Base-by-base conservation (phyloP, 2,113 vertebrate species). In the Shinisaurus crocodilurus region DNA sequence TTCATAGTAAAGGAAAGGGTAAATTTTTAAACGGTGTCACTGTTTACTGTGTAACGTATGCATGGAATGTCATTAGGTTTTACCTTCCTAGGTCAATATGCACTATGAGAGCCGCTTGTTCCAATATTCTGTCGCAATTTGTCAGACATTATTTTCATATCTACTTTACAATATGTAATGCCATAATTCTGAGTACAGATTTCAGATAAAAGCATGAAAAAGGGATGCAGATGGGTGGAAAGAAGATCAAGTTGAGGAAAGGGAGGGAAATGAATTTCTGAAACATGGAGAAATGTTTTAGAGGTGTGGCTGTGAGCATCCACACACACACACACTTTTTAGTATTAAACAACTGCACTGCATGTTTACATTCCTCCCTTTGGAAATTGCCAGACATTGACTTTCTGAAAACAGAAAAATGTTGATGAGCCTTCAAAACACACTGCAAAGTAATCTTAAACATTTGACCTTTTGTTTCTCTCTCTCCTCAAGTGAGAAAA, bases 261-360 rank as follows among this genome's bases (percentile, higher is more conserved):
- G 54, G 63, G 74, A 84, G 85, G 83, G 54, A 79, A 90, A 75
- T 72, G 43, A 7, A 37, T 87, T n/a, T n/a, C 67, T 90, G 77
- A 79, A 74, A 50, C 34, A 1, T 85, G 86, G 77, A 69, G 15
- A 60, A 67, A 90, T 91, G 84, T 54, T 90, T 3, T 82, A 89
- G 91, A 95, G 93, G 90, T 93, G 94, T 95, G 92, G 94, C 90
- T 86, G 43, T 80, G 88, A 83, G 70, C 45, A 1, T 54, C 13
- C 70, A 89, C 32, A 74, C 69, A 81, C 43, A n/a, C n/a, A n/a
- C n/a, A n/a, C n/a, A 75, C 76, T 40, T 74, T 50, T 32, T 18
- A 82, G 67, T 67, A 82, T 43, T 82, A 40, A 43, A 75, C 57
- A 76, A 65, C 70, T 54, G 70, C 16, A 76, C 86, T 91, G 88